phyloP scores from a whole-genome alignment of 2,888 invertebrate species.

The Coenonympha arcania region DNA sequence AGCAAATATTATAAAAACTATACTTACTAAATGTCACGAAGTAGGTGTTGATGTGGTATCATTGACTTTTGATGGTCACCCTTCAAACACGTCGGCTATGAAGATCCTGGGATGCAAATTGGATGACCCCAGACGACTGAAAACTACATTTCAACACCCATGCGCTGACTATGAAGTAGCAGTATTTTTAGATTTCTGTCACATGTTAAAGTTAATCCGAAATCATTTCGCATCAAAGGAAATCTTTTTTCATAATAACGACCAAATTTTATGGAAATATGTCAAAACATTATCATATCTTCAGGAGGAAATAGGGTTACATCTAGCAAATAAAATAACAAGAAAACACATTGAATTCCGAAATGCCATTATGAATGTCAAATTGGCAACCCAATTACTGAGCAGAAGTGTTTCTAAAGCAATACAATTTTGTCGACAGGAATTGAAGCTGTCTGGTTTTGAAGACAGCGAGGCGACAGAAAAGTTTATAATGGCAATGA shows the following conservation, averaged over 20 bases:
- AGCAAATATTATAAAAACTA: background rate
- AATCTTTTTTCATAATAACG: background rate
- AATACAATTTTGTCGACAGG: too few species aligned
- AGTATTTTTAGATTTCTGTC: background rate
- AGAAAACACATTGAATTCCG: slow-evolving; percentile 23
- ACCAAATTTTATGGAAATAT: background rate
- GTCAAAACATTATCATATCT: background rate
- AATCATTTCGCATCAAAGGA: background rate
- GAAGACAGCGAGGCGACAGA: too few species aligned
- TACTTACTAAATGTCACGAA: background rate
- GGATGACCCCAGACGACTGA: background rate
- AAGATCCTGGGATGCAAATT: background rate
- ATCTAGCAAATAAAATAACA: slow-evolving; percentile 24
- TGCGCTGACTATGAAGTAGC: background rate
- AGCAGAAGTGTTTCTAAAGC: too few species aligned
- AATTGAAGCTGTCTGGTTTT: too few species aligned
- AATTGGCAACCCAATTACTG: slow-evolving; percentile 25
- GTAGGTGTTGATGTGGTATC: background rate
- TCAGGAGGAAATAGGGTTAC: background rate
- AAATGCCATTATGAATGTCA: slow-evolving; percentile 29
- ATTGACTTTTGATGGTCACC: background rate
- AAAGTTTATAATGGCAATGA: too few species aligned
- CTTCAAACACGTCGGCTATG: background rate
- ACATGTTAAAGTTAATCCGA: background rate
- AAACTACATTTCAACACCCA: background rate